Conservation (phyloP, 2,888 invertebrate species). For the Drosophila mimica region DNA sequence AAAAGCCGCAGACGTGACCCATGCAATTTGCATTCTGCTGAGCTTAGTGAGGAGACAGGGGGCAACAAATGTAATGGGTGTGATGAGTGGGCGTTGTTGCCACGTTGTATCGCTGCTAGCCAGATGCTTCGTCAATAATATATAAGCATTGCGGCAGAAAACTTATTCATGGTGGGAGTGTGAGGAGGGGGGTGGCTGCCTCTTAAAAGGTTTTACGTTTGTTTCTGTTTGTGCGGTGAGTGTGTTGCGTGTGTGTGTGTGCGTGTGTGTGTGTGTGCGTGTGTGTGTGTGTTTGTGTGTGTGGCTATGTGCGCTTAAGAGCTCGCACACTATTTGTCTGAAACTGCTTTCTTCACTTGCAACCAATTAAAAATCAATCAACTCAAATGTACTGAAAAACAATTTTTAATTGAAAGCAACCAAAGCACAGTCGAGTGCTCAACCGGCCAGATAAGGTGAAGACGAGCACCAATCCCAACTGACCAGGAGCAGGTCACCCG, state of each 20-base stretch:
- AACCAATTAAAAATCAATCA: slow-evolving; percentile 81
- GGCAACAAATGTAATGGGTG: neutral
- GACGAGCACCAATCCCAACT: slow-evolving; percentile 44
- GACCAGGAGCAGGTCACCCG: slow-evolving; percentile 51
- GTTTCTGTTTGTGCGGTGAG: neutral
- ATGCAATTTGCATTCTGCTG: slow-evolving; percentile 67
- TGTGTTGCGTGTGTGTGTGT: slow-evolving; percentile 1
- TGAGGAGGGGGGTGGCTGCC: slow-evolving; percentile 8
- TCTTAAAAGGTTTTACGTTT: slow-evolving; percentile 58
- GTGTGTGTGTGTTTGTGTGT: slow-evolving; percentile 5
- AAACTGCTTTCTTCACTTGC: slow-evolving; percentile 64
- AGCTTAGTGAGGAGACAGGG: slow-evolving; percentile 19
- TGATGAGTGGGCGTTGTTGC: slow-evolving; percentile 18
- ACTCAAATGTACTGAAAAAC: slow-evolving; percentile 81
- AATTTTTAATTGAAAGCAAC: slow-evolving; percentile 78
- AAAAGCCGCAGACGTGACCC: slow-evolving; percentile 72
- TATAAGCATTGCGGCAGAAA: slow-evolving; percentile 69
- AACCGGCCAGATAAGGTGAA: neutral
- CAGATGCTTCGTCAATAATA: slow-evolving; percentile 66
- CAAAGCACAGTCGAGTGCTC: slow-evolving; percentile 32
- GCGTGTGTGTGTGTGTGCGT: neutral
- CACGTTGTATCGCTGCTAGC: slow-evolving; percentile 16
- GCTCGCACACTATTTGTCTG: slow-evolving; percentile 45
- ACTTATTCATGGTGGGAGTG: slow-evolving; percentile 35
- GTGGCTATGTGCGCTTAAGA: slow-evolving; percentile 38